Evolutionary conservation across 2,113 vertebrate species (phyloP), one percentile per base, ranked within the genome.

Genomic region (Lophotis ruficrista): DNA sequence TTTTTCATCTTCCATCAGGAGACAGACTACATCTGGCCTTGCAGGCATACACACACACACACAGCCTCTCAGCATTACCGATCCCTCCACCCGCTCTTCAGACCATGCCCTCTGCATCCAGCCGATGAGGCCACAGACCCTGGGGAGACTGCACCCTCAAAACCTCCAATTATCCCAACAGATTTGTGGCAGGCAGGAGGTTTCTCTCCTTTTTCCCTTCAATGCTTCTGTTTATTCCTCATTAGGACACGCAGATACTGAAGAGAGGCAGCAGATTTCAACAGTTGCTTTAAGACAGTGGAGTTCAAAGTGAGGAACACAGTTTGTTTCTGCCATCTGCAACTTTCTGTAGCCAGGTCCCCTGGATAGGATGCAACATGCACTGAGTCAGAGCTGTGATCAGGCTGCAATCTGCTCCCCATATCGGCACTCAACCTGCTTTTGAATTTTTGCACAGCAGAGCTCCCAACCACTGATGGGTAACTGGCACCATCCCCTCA

Each of bases 311-410:
- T 9, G 4, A 48, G 76, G 64, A 80, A 50, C 1, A 0, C 48
- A n/a, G 65, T 48, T 78, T 87, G 51, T 7, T 84, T 45, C 77
- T 85, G 50, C 93, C 93, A 41, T 77, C 78, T 95, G 93, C 80
- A 27, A 41, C 7, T 45, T 56, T 23, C 23, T 2, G 0, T 37
- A 60, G 64, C 30, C 38, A 50, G 38, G 48, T 43, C 83, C 47
- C 64, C 68, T 27, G 68, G 56, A 14, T 43, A 51, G 58, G 71
- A 30, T 4, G 2, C 48, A 79, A 70, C 85, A 64, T 37, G 23
- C 1, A 0, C 7, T 1, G 54, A 81, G 48, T 60, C 78, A 87
- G 84, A 82, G 85, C 85, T 71, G 73, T 8, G 54, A 91, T 38
- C 43, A 38, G 62, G 53, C 47, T 20, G 9, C 89, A 62, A 1